Percentiles rank a stretch among this genome's conserved stretches.
phyloP scores from a whole-genome alignment of 2,113 vertebrate species.

The Varanus komodoensis region DNA sequence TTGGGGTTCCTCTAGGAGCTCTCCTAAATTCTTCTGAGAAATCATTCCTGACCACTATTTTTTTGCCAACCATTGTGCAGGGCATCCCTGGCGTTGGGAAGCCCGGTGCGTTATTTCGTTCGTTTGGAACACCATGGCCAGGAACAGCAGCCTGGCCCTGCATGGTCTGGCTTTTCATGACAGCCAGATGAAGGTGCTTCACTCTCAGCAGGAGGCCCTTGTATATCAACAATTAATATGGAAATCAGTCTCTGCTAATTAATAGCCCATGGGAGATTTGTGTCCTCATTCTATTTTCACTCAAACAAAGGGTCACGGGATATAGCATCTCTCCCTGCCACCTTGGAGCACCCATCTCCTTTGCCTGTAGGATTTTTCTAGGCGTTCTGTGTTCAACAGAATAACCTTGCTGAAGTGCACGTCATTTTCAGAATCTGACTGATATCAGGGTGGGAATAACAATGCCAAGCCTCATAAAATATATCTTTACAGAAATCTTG shows the following conservation, averaged over 20 bases:
- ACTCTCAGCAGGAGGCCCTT: conserved; percentile 13
- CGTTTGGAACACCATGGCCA: background rate
- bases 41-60: background rate
- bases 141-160: background rate
- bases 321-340: background rate
- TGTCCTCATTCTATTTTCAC: background rate
- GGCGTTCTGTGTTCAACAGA: background rate
- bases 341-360: background rate
- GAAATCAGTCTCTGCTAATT: conserved; percentile 31
- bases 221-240: conserved; percentile 45
- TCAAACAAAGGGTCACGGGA: conserved; percentile 10
- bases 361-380: background rate
- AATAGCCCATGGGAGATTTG: conserved; percentile 25
- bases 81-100: background rate
- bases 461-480: background rate
- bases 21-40: background rate
- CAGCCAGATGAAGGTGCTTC: conserved; percentile 29
- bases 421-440: background rate
- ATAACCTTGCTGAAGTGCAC: background rate
- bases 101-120: background rate
- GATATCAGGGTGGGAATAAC: background rate
- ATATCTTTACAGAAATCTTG: background rate
- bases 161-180: background rate
- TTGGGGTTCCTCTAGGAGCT: background rate
- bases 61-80: background rate